Base-by-base conservation (phyloP, 1,140 invertebrate genomes). In the Cotesia chilonis region DNA sequence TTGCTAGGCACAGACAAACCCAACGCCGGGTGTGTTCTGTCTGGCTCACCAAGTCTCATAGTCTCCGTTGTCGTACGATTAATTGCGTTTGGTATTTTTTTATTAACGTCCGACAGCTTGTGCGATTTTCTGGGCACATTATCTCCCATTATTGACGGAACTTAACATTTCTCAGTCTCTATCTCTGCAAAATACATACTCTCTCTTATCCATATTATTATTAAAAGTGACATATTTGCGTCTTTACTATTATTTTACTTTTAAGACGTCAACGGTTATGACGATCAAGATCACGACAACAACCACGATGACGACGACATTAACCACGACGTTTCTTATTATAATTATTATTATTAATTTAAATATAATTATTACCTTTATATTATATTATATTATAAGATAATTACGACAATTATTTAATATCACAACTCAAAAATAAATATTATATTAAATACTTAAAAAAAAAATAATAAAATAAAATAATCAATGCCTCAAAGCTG, bases 21-120 rank as follows among this genome's bases (percentile, higher is more conserved):
- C 71, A 79, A 75, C 61, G 77, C 77, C 76, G 79, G 82, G 74
- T 79, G 79, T 65, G 71, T 84, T 84, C 86, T 89, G 77, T 90
- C 89, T 74, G 88, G 86, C 76, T 91, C 90, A 74, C 90, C 90
- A 69, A 93, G 84, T 67, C 93, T 89, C 82, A 93, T 89, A 84
- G 92, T 92, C 86, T 93, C 93, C 85, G 91, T 92, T 76, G 92
- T 93, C 72, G 92, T 93, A 78, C 92, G 90, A 80, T 93, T 92
- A 77, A 93, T 89, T 74, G 91, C 89, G 82, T 90, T 90, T 4
- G 84, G 77, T 36, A 81, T 78, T 68, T 83, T 85, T 52, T 78
- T 80, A 74, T 73, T 75, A 67, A 76, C 77, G 57, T 81, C 80
- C 71, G 79, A 81, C 68, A 80, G 76, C 75, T 85, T 85, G 72